Evolutionary conservation across 2,113 vertebrate species (phyloP).

Genomic region (Erythrolamprus reginae): DNA sequence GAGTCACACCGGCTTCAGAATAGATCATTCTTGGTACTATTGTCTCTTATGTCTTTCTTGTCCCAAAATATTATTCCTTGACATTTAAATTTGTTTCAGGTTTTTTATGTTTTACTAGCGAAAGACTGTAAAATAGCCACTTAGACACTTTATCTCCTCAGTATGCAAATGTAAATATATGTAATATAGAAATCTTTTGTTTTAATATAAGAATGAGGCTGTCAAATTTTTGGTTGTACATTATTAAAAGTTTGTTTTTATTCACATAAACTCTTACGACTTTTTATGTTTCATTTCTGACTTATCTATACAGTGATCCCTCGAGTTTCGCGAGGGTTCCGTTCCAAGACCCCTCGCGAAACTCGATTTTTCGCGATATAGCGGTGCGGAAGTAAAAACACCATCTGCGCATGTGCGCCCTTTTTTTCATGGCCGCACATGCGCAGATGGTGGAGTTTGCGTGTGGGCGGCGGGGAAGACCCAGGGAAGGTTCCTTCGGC

Average conservation of each 20-base stretch:
- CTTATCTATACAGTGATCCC: too few species aligned
- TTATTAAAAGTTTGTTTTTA: constrained; percentile 81
- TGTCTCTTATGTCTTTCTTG: constrained; percentile 1
- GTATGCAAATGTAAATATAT: constrained; percentile 84
- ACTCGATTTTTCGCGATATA: too few species aligned
- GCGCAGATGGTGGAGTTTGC: too few species aligned
- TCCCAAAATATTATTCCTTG: background rate
- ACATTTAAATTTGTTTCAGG: constrained; percentile 64
- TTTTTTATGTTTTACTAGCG: constrained; percentile 78
- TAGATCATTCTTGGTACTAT: constrained; percentile 55
- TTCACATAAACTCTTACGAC: constrained; percentile 57
- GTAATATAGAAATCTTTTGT: constrained; percentile 79
- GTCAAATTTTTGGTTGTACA: constrained; percentile 80
- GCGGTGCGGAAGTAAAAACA: too few species aligned
- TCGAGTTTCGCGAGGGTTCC: too few species aligned
- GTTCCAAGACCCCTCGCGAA: too few species aligned
- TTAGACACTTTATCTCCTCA: constrained; percentile 87
- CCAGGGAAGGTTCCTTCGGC: too few species aligned
- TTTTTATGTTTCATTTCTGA: background rate
- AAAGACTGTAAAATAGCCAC: constrained; percentile 80
- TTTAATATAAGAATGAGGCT: constrained; percentile 80
- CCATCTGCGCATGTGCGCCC: too few species aligned
- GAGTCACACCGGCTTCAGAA: constrained; percentile 50
- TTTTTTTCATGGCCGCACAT: too few species aligned
- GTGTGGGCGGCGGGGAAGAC: too few species aligned